Evolutionary conservation across 2,113 vertebrate genomes (phyloP), one percentile per base, ranked within the genome.

Genomic region (Oriolus oriolus): DNA sequence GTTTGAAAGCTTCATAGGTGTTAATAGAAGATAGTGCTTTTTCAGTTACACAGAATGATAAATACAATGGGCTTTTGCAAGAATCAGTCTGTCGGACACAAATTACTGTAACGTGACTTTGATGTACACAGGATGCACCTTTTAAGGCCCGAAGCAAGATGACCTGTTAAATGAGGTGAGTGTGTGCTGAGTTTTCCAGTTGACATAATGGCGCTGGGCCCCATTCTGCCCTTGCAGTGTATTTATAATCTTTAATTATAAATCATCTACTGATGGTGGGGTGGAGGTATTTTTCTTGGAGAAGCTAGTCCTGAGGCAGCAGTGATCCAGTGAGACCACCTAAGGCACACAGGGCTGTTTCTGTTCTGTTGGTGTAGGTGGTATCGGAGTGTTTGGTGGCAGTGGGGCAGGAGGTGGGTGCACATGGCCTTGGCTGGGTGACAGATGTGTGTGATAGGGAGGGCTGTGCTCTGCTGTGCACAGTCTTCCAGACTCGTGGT

Each of bases 11-110:
- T 87, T 95, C 90, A 5, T 35, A 87, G 91, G 92, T 91, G 83
- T 89, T 96, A 95, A 96, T 88, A 97, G 89, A 96, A 96, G 93
- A 52, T 56, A 91, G 63, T 87, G 76, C 93, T 92, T 96, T 92
- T 89, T 92, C 78, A 84, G 53, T 79, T 93, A 53, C 39, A 89
- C 63, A 53, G 92, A 95, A 66, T 44, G 86, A 88, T 94, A 97
- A 97, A 97, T 95, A 96, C 92, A 96, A 95, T 92, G 64, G 93
- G 37, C 75, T 94, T 93, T 87, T 90, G 61, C 81, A 71, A 66
- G 87, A 92, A 64, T 89, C 26, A 10, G 47, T 64, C 94, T 59
- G 56, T 79, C 73, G 93, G 94, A 83, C 65, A 70, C 54, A 94
- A 83, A 79, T 85, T 79, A 89, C 71, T 90, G 83, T 94, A 90